These are phyloP conservation scores for Lapara coniferarum DNA, from an alignment of 2,888 invertebrate species.

Conservation along the genomic window DNA sequence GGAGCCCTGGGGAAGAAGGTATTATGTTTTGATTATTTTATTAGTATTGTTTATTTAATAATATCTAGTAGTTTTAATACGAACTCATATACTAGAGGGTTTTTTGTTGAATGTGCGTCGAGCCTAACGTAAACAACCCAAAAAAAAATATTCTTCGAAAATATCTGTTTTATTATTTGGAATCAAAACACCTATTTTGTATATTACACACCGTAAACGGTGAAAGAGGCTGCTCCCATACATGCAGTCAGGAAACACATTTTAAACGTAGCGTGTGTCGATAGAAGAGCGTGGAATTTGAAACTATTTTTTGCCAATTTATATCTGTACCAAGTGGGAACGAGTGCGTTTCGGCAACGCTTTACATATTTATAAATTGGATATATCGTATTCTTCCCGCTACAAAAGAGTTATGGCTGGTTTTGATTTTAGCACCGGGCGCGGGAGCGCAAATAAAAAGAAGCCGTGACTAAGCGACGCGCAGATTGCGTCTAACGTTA, in stretches of 20 bases:
- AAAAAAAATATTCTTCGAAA: too few species aligned
- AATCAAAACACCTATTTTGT: too few species aligned
- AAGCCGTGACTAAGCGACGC: neutral
- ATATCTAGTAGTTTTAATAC: too few species aligned
- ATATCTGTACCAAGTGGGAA: neutral
- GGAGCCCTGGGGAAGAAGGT: too few species aligned
- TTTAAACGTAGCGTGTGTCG: neutral
- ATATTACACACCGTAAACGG: neutral
- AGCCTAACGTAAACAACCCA: too few species aligned
- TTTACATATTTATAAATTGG: neutral
- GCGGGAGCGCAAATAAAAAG: neutral
- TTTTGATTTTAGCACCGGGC: neutral
- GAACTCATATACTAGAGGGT: too few species aligned
- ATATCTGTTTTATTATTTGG: too few species aligned
- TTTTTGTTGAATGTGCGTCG: too few species aligned
- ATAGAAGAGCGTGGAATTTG: slow-evolving; percentile 1
- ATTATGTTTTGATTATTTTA: too few species aligned
- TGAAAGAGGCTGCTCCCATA: neutral
- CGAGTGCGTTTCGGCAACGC: slow-evolving; percentile 2
- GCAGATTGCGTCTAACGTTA: neutral
- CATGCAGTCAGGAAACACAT: neutral
- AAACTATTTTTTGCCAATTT: neutral
- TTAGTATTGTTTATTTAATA: too few species aligned
- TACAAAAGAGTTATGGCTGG: neutral
- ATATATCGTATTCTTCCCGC: neutral